phyloP scores from a whole-genome alignment of 2,113 vertebrate species.

The Zingel zingel region DNA sequence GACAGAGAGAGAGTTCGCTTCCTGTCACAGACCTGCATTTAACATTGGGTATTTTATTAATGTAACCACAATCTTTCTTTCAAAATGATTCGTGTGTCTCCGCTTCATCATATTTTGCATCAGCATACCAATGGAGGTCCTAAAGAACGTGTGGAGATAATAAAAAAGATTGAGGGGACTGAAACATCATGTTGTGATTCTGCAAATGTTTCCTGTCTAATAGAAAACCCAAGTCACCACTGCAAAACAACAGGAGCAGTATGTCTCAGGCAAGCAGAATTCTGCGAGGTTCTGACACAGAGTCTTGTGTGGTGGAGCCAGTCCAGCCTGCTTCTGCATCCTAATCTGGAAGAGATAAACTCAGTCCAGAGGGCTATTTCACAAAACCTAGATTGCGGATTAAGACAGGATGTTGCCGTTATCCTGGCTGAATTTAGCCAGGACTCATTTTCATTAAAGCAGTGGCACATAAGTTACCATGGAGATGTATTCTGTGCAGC shows the following conservation, averaged over 20 bases:
- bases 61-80: background rate
- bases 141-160: background rate
- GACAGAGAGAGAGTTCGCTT: too few relatives aligned
- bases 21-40: too few relatives aligned
- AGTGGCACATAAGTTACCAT: too few relatives aligned
- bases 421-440: too few relatives aligned
- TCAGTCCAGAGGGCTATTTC: background rate
- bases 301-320: background rate
- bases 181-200: slow-evolving; percentile 10
- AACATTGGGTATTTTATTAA: background rate
- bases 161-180: background rate
- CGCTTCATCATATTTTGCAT: background rate
- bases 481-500: too few relatives aligned
- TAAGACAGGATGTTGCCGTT: too few relatives aligned
- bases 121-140: background rate
- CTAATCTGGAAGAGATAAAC: slow-evolving; percentile 33
- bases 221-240: background rate
- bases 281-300: slow-evolving; percentile 12
- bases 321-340: slow-evolving; percentile 1
- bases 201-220: slow-evolving; percentile 9
- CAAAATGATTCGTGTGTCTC: background rate
- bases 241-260: background rate
- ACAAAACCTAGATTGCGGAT: too few relatives aligned
- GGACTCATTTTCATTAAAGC: too few relatives aligned
- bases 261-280: background rate